phyloP scores from a whole-genome alignment of 2,113 vertebrate genomes.

The Herpetotheres cachinnans region DNA sequence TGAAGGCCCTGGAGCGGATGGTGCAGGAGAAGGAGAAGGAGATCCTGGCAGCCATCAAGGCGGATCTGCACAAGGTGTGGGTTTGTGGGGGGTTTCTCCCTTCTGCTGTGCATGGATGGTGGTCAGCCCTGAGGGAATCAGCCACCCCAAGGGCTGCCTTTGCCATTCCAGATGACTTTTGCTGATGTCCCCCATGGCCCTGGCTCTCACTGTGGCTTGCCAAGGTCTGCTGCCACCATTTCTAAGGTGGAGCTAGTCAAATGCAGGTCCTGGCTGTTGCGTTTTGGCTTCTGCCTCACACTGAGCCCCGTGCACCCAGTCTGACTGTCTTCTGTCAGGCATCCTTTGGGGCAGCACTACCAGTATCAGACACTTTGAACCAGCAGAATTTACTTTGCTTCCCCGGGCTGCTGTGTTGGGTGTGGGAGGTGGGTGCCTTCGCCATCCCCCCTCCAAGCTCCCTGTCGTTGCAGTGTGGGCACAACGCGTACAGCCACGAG shows the following conservation, averaged over 20 bases:
- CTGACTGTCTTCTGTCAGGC: neutral
- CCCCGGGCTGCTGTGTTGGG: fast-evolving
- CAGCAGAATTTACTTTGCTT: neutral
- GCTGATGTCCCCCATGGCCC: neutral
- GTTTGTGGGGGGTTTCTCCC: neutral
- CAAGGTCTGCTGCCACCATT: neutral
- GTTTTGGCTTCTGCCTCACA: neutral
- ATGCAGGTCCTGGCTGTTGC: neutral
- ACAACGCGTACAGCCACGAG: constrained; percentile 75
- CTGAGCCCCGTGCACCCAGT: too few species aligned
- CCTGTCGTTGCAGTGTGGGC: constrained; percentile 67
- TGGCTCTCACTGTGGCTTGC: too few species aligned
- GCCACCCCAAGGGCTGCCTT: neutral
- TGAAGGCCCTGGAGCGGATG: neutral
- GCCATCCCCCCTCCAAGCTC: fast-evolving
- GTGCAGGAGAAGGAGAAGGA: neutral
- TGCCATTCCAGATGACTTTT: neutral
- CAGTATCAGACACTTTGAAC: fast-evolving
- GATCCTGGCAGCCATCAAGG: neutral
- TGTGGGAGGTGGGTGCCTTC: neutral
- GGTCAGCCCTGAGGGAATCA: neutral
- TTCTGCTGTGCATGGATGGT: fast-evolving
- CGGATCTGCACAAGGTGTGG: neutral
- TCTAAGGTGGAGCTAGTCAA: neutral
- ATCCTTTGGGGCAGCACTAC: neutral